These are phyloP conservation scores for Lerista edwardsae DNA, from an alignment of 2,797 vertebrate species.

Conservation along the genomic window DNA sequence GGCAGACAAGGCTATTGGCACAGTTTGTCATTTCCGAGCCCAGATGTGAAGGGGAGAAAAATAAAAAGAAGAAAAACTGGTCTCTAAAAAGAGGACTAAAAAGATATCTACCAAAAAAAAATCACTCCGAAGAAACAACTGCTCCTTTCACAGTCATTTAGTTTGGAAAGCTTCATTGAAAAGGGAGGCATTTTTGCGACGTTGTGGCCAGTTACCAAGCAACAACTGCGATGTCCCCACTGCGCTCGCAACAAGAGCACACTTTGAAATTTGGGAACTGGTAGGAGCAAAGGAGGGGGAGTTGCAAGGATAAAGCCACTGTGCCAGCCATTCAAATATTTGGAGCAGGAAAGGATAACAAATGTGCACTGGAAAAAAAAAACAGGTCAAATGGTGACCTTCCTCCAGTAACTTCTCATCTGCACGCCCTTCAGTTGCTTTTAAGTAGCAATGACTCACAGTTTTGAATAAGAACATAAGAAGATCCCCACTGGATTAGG, in stretches of 20 bases:
- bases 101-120: not conserved
- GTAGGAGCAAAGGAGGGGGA: not conserved
- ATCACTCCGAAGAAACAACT: conserved; percentile 17
- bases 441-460: not conserved
- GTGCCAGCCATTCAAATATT: not conserved
- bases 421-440: not conserved
- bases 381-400: no score
- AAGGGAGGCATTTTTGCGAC: conserved; percentile 13
- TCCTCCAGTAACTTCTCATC: not conserved
- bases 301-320: not conserved
- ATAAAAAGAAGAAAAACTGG: not conserved
- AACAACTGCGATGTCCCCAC: not conserved
- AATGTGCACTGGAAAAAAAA: no score
- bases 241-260: not conserved
- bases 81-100: not conserved
- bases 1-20: not conserved
- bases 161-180: conserved; percentile 19
- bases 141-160: conserved; percentile 1
- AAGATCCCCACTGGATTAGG: no score
- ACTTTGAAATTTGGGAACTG: not conserved
- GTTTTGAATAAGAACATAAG: not conserved
- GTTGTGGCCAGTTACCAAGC: conserved; percentile 22
- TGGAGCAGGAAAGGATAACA: not conserved
- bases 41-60: not conserved
- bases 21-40: not conserved